Percentiles rank a stretch among this genome's conserved stretches.
These are phyloP conservation scores for Neodontobutis hainanensis DNA, from an alignment of 2,113 vertebrate genomes.

Conservation along the genomic window DNA sequence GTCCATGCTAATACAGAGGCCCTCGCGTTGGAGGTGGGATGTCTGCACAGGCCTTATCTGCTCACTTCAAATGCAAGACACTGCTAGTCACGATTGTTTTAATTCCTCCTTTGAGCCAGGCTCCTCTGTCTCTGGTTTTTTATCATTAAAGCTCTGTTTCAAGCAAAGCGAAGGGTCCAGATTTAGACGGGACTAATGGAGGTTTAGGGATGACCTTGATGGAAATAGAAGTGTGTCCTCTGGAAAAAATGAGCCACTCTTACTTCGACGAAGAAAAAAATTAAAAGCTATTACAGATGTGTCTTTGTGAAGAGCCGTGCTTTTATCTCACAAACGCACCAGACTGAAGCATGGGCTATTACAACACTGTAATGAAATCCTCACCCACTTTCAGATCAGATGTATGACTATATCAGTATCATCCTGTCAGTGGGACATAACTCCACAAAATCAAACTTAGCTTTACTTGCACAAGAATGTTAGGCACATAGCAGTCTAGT, in stretches of 20 bases:
- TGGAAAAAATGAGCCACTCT: slow-evolving; percentile 21
- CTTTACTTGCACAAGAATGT: too few species aligned
- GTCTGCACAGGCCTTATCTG: slow-evolving; percentile 51
- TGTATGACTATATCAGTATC: slow-evolving; percentile 7
- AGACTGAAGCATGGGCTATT: slow-evolving; percentile 15
- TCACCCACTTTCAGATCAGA: slow-evolving; percentile 21
- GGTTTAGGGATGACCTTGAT: slow-evolving; percentile 63
- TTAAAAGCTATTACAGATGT: slow-evolving; percentile 47
- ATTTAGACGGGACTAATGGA: slow-evolving; percentile 53
- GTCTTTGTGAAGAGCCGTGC: slow-evolving; percentile 33
- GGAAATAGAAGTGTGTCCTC: slow-evolving; percentile 35
- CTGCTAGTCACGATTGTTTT: slow-evolving; percentile 47
- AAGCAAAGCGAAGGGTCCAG: slow-evolving; percentile 22
- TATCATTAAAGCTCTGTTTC: slow-evolving; percentile 48
- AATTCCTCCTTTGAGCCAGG: slow-evolving; percentile 53
- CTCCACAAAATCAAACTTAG: background rate
- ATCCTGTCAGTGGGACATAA: background rate
- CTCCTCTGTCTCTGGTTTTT: slow-evolving; percentile 24
- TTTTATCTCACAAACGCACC: slow-evolving; percentile 35
- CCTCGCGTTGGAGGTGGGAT: slow-evolving; percentile 25
- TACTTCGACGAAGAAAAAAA: slow-evolving; percentile 30
- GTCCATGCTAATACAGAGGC: slow-evolving; percentile 54
- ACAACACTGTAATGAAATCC: slow-evolving; percentile 27
- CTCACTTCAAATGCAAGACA: slow-evolving; percentile 55
- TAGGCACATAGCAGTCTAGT: too few species aligned